Conservation (phyloP, 2,888 invertebrate species). For the Apodemia zela region DNA sequence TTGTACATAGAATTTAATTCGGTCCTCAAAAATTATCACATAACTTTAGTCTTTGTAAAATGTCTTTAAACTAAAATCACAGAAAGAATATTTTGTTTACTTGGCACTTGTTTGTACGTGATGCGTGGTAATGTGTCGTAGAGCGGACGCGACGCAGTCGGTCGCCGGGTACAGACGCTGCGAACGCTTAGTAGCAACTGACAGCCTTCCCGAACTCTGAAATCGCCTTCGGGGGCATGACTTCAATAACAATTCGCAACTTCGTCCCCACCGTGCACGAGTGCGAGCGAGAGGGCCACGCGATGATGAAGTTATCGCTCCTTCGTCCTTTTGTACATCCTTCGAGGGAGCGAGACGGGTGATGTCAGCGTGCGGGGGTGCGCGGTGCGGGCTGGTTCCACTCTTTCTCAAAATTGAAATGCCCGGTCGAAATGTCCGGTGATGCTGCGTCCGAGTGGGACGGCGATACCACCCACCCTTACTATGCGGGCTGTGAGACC, state of each 20-base stretch:
- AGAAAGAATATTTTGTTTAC: constrained; percentile 46
- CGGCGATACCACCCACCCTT: constrained; percentile 69
- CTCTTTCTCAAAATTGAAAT: constrained; percentile 82
- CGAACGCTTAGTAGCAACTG: constrained; percentile 78
- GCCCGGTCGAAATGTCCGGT: constrained; percentile 82
- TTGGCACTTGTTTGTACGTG: constrained; percentile 63
- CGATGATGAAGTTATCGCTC: constrained; percentile 81
- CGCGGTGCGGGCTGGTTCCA: constrained; percentile 69
- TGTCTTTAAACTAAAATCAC: constrained; percentile 52
- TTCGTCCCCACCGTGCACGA: constrained; percentile 76
- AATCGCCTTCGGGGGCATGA: constrained; percentile 81
- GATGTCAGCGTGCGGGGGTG: constrained; percentile 47
- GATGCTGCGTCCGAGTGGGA: constrained; percentile 75
- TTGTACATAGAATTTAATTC: constrained; percentile 47
- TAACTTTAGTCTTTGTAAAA: constrained; percentile 41
- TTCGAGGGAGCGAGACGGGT: constrained; percentile 69
- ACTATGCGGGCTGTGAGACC: constrained; percentile 72
- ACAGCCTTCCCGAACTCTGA: constrained; percentile 80
- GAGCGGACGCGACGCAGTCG: constrained; percentile 53
- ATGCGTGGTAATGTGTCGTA: constrained; percentile 46
- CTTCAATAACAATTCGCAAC: constrained; percentile 81
- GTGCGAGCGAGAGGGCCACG: constrained; percentile 72
- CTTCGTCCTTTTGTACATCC: constrained; percentile 81
- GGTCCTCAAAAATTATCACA: constrained; percentile 44
- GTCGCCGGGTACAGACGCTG: constrained; percentile 70